These are phyloP conservation scores for Amphipoea lucens DNA, from an alignment of 2,888 invertebrate genomes.

Conservation along the genomic window DNA sequence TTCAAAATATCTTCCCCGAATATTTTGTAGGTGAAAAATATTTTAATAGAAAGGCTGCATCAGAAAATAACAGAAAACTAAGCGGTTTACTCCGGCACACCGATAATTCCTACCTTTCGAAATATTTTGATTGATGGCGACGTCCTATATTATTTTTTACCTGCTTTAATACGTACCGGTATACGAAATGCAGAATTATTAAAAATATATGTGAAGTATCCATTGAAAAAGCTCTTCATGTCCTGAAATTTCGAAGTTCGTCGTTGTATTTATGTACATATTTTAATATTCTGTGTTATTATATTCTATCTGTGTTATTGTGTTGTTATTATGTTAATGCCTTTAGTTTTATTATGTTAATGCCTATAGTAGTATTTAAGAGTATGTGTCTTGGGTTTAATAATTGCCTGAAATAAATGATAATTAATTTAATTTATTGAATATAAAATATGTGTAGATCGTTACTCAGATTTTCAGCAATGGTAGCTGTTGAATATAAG, in stretches of 20 bases:
- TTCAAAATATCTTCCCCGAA: background rate
- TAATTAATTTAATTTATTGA: too few species aligned
- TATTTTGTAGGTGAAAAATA: background rate
- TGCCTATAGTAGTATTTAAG: too few species aligned
- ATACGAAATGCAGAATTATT: background rate
- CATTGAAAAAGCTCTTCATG: background rate
- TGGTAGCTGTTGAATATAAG: background rate
- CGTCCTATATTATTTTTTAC: background rate
- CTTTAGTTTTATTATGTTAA: too few species aligned
- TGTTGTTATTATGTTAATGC: too few species aligned
- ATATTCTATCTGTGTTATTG: too few species aligned
- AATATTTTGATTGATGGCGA: conserved; percentile 12
- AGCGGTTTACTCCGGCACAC: background rate
- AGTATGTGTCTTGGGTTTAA: too few species aligned
- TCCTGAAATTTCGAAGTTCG: background rate
- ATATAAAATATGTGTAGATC: background rate
- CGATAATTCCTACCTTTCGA: background rate
- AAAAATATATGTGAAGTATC: background rate
- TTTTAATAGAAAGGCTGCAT: background rate
- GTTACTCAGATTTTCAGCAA: background rate
- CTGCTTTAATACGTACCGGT: background rate
- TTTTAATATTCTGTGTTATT: too few species aligned
- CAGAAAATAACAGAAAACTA: background rate
- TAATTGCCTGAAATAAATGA: too few species aligned
- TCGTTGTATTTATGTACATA: too few species aligned